phyloP scores from a whole-genome alignment of 1,140 invertebrate genomes.

The Pomacea maculata region DNA sequence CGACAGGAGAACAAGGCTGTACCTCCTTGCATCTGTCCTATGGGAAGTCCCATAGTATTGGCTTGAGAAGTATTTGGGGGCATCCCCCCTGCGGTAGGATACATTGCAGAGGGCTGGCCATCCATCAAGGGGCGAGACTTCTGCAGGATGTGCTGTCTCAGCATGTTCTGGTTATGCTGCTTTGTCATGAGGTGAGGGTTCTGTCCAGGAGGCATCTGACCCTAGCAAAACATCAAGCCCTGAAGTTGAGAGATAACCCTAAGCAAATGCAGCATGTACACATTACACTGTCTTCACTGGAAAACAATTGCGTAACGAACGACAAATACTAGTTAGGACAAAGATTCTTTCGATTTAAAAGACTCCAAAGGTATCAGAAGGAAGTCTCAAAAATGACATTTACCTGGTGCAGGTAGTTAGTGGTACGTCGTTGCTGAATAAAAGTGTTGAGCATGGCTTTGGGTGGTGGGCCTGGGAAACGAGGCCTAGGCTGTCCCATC shows the following conservation, averaged over 20 bases:
- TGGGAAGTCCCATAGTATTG: slow-evolving; percentile 41
- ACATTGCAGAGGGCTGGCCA: slow-evolving; percentile 18
- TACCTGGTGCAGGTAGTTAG: slow-evolving; percentile 13
- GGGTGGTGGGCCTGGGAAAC: slow-evolving; percentile 6
- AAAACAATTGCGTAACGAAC: no score
- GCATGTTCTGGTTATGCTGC: slow-evolving; percentile 37
- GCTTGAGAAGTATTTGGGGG: slow-evolving; percentile 18
- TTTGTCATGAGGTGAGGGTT: slow-evolving; percentile 51
- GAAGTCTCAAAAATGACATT: background rate
- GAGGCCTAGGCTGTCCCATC: background rate
- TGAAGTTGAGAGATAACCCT: no score
- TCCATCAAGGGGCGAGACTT: slow-evolving; percentile 36
- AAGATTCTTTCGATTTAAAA: no score
- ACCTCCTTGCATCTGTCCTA: slow-evolving; percentile 38
- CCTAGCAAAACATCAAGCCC: no score
- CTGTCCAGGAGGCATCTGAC: slow-evolving; percentile 57
- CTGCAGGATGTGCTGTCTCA: slow-evolving; percentile 43
- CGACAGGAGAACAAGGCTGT: no score
- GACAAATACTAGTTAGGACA: no score
- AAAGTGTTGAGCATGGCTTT: slow-evolving; percentile 24
- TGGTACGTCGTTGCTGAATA: slow-evolving; percentile 13
- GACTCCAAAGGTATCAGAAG: no score
- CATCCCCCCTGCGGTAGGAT: slow-evolving; percentile 14
- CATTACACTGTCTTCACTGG: no score
- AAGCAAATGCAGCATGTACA: no score